phyloP scores from a whole-genome alignment of 2,113 vertebrate species.

The Callithrix jacchus region DNA sequence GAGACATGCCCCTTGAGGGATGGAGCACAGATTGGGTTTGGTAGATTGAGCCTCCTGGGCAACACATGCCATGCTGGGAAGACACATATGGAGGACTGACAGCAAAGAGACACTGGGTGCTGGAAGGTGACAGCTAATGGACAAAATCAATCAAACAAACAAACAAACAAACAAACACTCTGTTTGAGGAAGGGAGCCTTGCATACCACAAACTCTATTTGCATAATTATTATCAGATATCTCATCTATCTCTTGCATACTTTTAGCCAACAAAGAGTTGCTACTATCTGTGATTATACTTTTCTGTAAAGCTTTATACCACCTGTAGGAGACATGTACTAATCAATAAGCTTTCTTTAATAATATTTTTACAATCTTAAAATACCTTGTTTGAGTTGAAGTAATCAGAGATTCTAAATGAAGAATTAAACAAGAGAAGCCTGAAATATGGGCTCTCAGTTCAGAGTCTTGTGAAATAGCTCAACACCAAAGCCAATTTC shows the following conservation, averaged over 20 bases:
- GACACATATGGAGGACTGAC: not conserved
- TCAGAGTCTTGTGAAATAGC: slow-evolving; percentile 41
- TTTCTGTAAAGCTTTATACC: not conserved
- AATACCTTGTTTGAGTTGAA: slow-evolving; percentile 76
- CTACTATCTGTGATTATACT: not conserved
- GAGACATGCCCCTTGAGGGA: not conserved
- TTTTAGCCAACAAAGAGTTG: not conserved
- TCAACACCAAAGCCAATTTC: not conserved
- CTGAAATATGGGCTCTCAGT: slow-evolving; percentile 10
- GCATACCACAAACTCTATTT: not conserved
- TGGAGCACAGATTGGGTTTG: not conserved
- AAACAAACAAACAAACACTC: not conserved
- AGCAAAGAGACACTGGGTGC: not conserved
- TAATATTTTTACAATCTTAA: slow-evolving; percentile 63
- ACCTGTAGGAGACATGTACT: not conserved
- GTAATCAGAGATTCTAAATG: slow-evolving; percentile 60
- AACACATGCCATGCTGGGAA: not conserved
- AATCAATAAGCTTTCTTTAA: slow-evolving; percentile 45
- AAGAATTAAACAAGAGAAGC: slow-evolving; percentile 35
- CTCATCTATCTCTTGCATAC: not conserved
- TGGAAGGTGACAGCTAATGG: not conserved
- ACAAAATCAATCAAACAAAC: no score
- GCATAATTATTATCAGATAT: not conserved
- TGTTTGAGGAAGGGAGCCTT: not conserved
- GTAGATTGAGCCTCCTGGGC: not conserved